phyloP scores from a whole-genome alignment of 2,797 vertebrate species.

The Decapterus maruadsi region DNA sequence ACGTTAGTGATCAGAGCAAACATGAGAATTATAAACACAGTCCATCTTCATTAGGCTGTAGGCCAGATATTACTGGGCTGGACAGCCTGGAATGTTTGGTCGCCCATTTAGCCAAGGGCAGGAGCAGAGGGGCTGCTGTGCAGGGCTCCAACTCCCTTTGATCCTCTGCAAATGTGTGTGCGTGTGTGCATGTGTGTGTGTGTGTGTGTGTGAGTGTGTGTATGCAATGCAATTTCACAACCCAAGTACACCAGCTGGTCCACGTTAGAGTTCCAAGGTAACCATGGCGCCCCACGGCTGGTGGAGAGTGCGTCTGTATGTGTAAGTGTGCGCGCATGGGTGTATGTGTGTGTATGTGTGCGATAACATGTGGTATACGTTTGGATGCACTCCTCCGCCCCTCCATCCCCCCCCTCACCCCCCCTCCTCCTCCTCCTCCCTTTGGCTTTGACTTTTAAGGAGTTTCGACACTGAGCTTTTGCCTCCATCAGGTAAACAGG shows the following conservation, averaged over 20 bases:
- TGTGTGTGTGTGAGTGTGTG: conserved; percentile 54
- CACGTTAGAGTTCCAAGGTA: conserved; percentile 93
- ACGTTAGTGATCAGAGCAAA: conserved; percentile 85
- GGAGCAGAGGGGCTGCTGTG: conserved; percentile 87
- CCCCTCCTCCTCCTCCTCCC: conserved; percentile 58
- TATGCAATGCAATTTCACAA: conserved; percentile 90
- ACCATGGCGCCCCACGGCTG: conserved; percentile 89
- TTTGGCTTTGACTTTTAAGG: conserved; percentile 88
- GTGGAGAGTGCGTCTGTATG: conserved; percentile 74
- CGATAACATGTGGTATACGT: conserved; percentile 90
- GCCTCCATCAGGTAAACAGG: conserved; percentile 89
- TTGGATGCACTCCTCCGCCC: conserved; percentile 87
- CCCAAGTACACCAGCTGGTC: conserved; percentile 91
- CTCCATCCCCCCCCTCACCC: conserved; percentile 71
- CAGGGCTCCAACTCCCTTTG: conserved; percentile 85
- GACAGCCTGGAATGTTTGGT: conserved; percentile 88
- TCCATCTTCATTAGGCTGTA: conserved; percentile 85
- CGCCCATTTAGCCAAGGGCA: conserved; percentile 88
- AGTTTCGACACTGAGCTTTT: conserved; percentile 86
- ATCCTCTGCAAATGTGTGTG: conserved; percentile 84
- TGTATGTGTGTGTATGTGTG: conserved; percentile 64
- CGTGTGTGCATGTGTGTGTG: conserved; percentile 37
- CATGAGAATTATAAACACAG: conserved; percentile 86
- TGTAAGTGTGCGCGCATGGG: conserved; percentile 34
- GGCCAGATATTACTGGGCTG: conserved; percentile 84